Evolutionary conservation across 1,140 invertebrate species (phyloP).

Genomic region (Chionoecetes opilio): DNA sequence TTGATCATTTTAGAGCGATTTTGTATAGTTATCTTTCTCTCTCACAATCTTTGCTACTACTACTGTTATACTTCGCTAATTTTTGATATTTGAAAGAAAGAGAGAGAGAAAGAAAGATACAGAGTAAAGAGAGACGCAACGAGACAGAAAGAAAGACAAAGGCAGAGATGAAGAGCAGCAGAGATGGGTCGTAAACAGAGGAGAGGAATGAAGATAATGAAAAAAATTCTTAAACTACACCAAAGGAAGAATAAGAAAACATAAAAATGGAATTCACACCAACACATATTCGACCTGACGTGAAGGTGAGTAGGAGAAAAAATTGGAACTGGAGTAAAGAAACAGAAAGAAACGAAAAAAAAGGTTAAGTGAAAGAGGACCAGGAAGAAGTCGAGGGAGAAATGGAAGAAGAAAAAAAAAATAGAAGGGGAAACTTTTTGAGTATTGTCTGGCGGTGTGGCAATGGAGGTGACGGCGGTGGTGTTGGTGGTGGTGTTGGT

Average conservation of each 20-base stretch:
- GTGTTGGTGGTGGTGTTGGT: not conserved
- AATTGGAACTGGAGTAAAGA: not conserved
- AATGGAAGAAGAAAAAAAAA: not conserved
- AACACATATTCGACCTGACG: not conserved
- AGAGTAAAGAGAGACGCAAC: not conserved
- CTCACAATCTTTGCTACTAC: not conserved
- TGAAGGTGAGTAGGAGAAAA: not conserved
- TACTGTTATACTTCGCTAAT: no score
- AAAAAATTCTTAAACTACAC: not conserved
- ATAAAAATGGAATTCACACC: not conserved
- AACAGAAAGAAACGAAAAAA: not conserved
- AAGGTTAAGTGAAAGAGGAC: not conserved
- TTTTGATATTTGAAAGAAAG: not conserved
- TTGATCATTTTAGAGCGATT: slow-evolving; percentile 12
- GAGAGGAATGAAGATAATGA: not conserved
- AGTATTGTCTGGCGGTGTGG: not conserved
- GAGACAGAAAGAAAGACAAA: not conserved
- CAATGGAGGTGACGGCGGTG: not conserved
- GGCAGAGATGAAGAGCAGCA: not conserved
- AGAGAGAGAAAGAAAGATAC: not conserved
- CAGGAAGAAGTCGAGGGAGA: not conserved
- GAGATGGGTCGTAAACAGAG: not conserved
- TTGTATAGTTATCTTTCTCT: not conserved
- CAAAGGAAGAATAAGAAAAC: not conserved
- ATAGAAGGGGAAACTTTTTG: not conserved